Evolutionary conservation across 2,113 vertebrate genomes (phyloP), one percentile per base, ranked within the genome.

Genomic region (Halichoeres trimaculatus): DNA sequence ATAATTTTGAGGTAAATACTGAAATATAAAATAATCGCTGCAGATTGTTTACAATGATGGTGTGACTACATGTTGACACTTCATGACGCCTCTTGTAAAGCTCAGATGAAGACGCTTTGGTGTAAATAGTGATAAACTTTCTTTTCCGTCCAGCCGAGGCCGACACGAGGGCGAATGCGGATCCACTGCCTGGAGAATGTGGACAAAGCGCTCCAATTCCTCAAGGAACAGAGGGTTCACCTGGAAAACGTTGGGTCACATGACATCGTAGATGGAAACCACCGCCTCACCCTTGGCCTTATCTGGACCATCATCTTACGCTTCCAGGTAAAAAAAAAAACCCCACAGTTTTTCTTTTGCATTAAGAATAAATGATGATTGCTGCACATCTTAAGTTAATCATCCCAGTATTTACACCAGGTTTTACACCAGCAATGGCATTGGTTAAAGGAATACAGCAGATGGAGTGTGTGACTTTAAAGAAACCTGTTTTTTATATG

Each of bases 291-390:
- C 0, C 91, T 98, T 8, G 97, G 97, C 58, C 95, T 99, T 53
- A 94, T 99, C 84, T 99, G 97, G 97, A 99, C 97, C 80, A 96
- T 99, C 88, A 99, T 99, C 78, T 94, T 99, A 0, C 95, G 97
- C 71, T 99, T 99, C 88, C 97, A 99, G 96, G 97, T 98, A 85
- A 43, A 64, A 11, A 67, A 62, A 34, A 70, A 6, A 74, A 19
- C 20, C 16, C n/a, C 19, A 9, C n/a, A n/a, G n/a, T 30, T 30
- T 3, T 30, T 30, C 30, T 30, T 4, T 30, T 6, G 3, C 30
- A 30, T 30, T 30, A 30, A 30, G 6, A 30, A 30, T n/a, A 30
- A 30, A 30, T 30, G 30, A 30, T 6, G 3, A 30, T 30, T 30
- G 30, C 30, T 30, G 30, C 30, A 30, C 30, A 30, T 30, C 30